Base-by-base conservation (phyloP, 1,140 invertebrate species). In the Geopemphigus sp. region DNA sequence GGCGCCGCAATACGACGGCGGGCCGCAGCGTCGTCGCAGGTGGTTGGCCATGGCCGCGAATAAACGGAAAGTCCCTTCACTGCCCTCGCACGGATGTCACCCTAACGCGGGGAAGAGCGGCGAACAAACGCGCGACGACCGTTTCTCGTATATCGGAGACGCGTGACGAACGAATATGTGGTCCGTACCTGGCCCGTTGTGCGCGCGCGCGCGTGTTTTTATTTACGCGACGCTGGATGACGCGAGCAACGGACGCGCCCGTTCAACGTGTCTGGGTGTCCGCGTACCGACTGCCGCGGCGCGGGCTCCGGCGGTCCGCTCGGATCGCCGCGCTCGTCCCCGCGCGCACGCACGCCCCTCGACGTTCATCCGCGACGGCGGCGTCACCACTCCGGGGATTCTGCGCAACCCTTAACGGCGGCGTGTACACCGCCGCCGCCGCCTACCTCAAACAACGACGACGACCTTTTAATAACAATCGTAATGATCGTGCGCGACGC, bases 211-310 rank as follows among this genome's bases (percentile, higher is more conserved):
- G 39, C 64, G 45, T 47, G 64, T 45, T 39, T 39, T n/a, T n/a
- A n/a, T 32, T 39, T 11, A 17, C 61, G 1, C 19, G 63, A 22
- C 63, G 32, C 61, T 57, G 56, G 22, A 24, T 15, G 24, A 24
- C 59, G 59, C 24, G 17, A 24, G 61, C 29, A 68, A 47, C 45
- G 66, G 19, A 24, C 47, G 66, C 47, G 45, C n/a, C n/a, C n/a
- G n/a, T n/a, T n/a, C 39, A 17, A 70, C 66, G 66, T 70, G 66
- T 24, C 64, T n/a, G n/a, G 64, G n/a, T 29, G 64, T 26, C 15
- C 66, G 66, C 45, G 66, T 70, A 70, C 66, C 66, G 66, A 70
- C 66, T 70, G 45, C 66, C 66, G 66, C 66, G 24, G 66, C 66
- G 24, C 47, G 32, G 32, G 32, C 32, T 39, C 32, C 32, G 32